phyloP scores from a whole-genome alignment of 2,113 vertebrate species.

The Ptilonorhynchus violaceus region DNA sequence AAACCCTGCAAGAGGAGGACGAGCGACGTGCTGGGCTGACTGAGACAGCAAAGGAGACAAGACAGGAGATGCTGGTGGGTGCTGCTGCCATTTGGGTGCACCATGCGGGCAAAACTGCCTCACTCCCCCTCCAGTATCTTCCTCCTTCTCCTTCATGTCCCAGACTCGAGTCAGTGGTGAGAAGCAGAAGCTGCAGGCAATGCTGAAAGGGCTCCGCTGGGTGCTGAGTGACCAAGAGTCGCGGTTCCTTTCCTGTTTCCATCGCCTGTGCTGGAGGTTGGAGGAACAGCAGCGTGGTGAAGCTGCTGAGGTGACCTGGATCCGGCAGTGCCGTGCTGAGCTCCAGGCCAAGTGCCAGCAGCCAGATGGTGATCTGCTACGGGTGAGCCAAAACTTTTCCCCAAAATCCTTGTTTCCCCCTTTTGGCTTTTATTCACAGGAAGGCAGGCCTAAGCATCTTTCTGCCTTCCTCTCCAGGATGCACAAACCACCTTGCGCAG shows the following conservation, averaged over 20 bases:
- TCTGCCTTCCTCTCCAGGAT: background rate
- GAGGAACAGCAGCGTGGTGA: background rate
- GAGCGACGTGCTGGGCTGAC: fast-evolving
- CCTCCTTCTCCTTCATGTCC: background rate
- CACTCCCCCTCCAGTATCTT: background rate
- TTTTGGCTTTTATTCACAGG: background rate
- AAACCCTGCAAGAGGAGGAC: background rate
- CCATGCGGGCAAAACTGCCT: background rate
- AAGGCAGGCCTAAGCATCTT: background rate
- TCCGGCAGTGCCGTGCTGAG: background rate
- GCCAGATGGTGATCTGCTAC: fast-evolving
- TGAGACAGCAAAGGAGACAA: background rate
- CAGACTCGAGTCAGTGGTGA: background rate
- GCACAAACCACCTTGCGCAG: background rate
- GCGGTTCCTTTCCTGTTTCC: fast-evolving
- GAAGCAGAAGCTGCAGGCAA: fast-evolving
- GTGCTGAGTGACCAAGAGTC: background rate
- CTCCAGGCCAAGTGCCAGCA: background rate
- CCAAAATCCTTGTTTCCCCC: fast-evolving
- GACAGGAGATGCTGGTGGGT: background rate
- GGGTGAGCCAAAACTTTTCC: background rate
- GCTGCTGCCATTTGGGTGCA: background rate
- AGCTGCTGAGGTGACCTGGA: background rate
- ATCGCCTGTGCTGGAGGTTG: fast-evolving
- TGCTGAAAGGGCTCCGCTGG: fast-evolving